A percentile compares a stretch with the other conserved stretches of the same genome.
These are phyloP conservation scores for Drymonia ruficornis DNA, from an alignment of 2,888 invertebrate genomes.

Conservation along the genomic window DNA sequence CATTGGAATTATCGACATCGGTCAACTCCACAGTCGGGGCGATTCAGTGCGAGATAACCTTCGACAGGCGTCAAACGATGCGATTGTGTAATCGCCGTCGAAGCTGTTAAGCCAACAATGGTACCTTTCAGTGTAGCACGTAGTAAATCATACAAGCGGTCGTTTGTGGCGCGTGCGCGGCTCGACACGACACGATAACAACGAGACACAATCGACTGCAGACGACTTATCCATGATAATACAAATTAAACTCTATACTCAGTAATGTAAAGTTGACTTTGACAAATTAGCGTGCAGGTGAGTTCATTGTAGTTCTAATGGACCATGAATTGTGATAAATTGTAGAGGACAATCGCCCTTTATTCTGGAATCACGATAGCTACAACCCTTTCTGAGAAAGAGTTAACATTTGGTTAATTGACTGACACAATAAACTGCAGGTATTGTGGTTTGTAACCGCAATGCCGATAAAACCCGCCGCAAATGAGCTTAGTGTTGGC, in stretches of 20 bases:
- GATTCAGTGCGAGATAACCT: constrained; percentile 59
- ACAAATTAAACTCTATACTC: constrained; percentile 43
- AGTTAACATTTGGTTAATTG: constrained; percentile 38
- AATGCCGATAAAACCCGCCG: constrained; percentile 36
- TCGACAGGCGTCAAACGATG: constrained; percentile 64
- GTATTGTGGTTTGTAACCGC: constrained; percentile 44
- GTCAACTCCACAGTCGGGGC: constrained; percentile 37
- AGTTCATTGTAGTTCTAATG: constrained; percentile 30
- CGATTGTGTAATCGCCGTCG: constrained; percentile 67
- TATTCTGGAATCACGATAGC: constrained; percentile 60
- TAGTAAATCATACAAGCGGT: constrained; percentile 76
- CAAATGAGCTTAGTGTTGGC: constrained; percentile 26
- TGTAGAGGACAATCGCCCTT: constrained; percentile 57
- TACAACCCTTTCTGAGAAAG: constrained; percentile 48
- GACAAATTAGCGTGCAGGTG: constrained; percentile 20
- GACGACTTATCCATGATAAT: constrained; percentile 37
- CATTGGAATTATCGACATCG: constrained; percentile 37
- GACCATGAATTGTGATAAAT: constrained; percentile 57
- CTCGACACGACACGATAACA: constrained; percentile 57
- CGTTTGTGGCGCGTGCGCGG: constrained; percentile 77
- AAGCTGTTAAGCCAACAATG: constrained; percentile 72
- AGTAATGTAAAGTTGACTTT: constrained; percentile 41
- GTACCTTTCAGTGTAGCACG: constrained; percentile 65
- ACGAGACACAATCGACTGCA: constrained; percentile 45
- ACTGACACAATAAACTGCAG: constrained; percentile 26